phyloP scores from a whole-genome alignment of 2,113 vertebrate genomes.

The Malurus alboscapulatus region DNA sequence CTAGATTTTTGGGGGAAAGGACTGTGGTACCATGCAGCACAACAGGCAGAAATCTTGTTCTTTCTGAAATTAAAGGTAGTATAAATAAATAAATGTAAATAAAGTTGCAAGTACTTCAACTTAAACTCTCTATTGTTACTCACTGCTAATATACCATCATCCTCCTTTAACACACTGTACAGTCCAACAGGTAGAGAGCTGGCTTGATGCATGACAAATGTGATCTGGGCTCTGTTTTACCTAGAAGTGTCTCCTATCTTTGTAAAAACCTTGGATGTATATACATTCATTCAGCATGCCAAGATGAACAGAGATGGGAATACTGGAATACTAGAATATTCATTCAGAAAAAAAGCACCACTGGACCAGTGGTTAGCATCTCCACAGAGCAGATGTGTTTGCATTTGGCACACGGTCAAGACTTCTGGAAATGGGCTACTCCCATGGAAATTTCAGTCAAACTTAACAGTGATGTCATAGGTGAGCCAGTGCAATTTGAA shows the following conservation, averaged over 20 bases:
- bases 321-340: background rate
- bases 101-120: background rate
- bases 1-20: background rate
- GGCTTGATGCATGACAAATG: background rate
- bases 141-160: background rate
- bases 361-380: background rate
- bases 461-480: background rate
- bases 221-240: background rate
- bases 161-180: background rate
- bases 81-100: background rate
- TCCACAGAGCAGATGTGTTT: background rate
- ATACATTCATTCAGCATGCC: background rate
- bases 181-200: background rate
- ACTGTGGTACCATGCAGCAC: background rate
- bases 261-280: background rate
- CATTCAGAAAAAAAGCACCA: background rate
- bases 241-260: fast-evolving
- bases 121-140: background rate
- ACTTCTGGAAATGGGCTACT: background rate
- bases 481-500: background rate
- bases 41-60: background rate
- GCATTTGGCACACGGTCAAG: background rate
- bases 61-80: background rate
- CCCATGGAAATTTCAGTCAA: background rate
- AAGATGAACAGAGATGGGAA: background rate